Base-by-base conservation (phyloP, 2,797 vertebrate species). In the Sciaenops ocellatus region DNA sequence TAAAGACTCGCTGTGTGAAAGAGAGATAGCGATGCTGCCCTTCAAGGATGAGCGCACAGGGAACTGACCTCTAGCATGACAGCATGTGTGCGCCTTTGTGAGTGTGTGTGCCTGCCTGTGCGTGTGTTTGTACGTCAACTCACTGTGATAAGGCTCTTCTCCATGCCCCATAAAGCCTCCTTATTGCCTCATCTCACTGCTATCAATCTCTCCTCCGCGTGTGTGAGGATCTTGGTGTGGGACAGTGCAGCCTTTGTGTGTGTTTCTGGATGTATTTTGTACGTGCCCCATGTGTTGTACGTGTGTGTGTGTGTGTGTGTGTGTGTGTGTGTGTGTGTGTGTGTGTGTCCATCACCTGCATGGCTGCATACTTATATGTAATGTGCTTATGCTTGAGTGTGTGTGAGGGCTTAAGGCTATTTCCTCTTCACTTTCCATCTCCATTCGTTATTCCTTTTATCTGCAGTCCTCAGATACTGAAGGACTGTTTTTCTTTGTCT, bases 141-240 rank as follows among this genome's bases (percentile, higher is more conserved):
- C 50, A 57, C 62, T 61, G 50, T 74, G 66, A 83, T 83, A 50
- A 71, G 50, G 47, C 60, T 73, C 48, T 61, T 67, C 51, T 68
- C 34, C 48, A 66, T 41, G 73, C 64, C 34, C 61, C 73, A 78
- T 84, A 84, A 84, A 77, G 42, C 26, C 60, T 48, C 22, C 52
- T 80, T 44, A 84, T 77, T 80, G 65, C 44, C 34, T 70, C 60
- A 77, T 73, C 65, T 60, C 8, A 44, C 30, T 51, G 30, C 68
- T 7, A 73, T 84, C 51, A 79, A 63, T 83, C 72, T 79, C 55
- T 44, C 30, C 44, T 61, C 48, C 42, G 47, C 48, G 24, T 50
- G 26, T 59, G 41, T 34, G 42, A 44, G 13, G 15, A 5, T 44
- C 42, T 13, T 44, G 42, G 15, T 18, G 20, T 68, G 73, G 47